A percentile compares a stretch with the other conserved stretches of the same genome.
phyloP scores from a whole-genome alignment of 2,888 invertebrate genomes.

The Merodon equestris region DNA sequence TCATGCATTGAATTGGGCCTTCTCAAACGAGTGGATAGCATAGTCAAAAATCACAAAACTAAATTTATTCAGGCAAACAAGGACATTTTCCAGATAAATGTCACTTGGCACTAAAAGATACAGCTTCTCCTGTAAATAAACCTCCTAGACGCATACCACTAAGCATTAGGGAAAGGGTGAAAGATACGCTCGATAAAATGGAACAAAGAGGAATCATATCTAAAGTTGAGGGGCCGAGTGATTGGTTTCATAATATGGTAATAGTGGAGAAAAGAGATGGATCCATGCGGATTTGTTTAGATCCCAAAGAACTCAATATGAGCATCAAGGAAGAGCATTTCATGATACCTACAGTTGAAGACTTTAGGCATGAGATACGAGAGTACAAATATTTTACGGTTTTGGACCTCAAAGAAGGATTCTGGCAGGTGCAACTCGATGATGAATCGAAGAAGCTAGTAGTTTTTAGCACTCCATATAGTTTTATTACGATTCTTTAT shows the following conservation, averaged over 20 bases:
- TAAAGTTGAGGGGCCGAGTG: slow-evolving; percentile 22
- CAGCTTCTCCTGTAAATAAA: not conserved
- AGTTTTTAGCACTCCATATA: slow-evolving; percentile 61
- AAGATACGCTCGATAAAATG: slow-evolving; percentile 52
- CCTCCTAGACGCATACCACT: slow-evolving; percentile 58
- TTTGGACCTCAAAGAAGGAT: slow-evolving; percentile 10
- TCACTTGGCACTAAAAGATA: slow-evolving; percentile 14
- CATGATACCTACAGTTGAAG: slow-evolving; percentile 2
- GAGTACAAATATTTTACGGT: slow-evolving; percentile 11
- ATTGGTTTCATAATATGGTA: slow-evolving; percentile 46
- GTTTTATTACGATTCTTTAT: slow-evolving; percentile 43
- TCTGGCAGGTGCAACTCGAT: slow-evolving; percentile 23
- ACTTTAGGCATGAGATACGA: slow-evolving; percentile 5
- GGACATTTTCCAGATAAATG: slow-evolving; percentile 39
- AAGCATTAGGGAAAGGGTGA: slow-evolving; percentile 54
- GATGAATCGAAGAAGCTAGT: slow-evolving; percentile 42
- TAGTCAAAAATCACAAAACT: slow-evolving; percentile 4
- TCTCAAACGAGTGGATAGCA: slow-evolving; percentile 10
- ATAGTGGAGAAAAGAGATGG: slow-evolving; percentile 27
- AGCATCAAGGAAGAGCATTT: slow-evolving; percentile 26
- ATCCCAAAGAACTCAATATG: slow-evolving; percentile 34
- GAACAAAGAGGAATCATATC: slow-evolving; percentile 63
- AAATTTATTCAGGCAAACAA: slow-evolving; percentile 8
- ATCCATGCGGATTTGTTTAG: slow-evolving; percentile 30
- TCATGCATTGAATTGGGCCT: slow-evolving; percentile 18